Evolutionary conservation across 2,113 vertebrate genomes (phyloP).

Genomic region (Sclerurus mexicanus): DNA sequence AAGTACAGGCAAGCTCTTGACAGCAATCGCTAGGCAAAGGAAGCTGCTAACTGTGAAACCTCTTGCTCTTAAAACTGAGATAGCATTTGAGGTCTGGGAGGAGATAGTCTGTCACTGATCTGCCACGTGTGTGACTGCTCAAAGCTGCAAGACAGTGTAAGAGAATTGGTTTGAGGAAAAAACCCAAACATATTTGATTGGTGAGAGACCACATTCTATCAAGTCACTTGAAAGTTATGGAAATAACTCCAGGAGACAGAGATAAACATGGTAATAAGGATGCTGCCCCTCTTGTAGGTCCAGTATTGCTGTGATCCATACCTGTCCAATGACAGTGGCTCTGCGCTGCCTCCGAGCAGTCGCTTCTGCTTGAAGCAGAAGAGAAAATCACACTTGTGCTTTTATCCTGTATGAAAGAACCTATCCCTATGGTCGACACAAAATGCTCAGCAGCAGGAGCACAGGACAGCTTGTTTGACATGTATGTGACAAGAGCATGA

Average conservation of each 20-base stretch:
- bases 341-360: rapidly evolving
- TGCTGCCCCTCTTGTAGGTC: neutral
- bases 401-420: neutral
- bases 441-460: neutral
- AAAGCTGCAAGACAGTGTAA: neutral
- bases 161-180: neutral
- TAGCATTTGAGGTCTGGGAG: neutral
- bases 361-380: neutral
- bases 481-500: neutral
- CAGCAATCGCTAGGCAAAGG: neutral
- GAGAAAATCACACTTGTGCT: neutral
- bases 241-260: neutral
- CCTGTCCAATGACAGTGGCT: rapidly evolving
- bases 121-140: neutral
- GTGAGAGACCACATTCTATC: neutral
- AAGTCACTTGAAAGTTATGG: neutral
- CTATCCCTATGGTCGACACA: neutral
- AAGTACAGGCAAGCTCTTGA: neutral
- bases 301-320: neutral
- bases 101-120: neutral
- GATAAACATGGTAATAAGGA: neutral
- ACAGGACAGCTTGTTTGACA: neutral
- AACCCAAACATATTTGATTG: neutral
- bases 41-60: neutral
- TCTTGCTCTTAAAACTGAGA: neutral